Evolutionary conservation across 2,888 invertebrate genomes (phyloP), one percentile per base, ranked within the genome.

Genomic region (Argynnis bischoffii): DNA sequence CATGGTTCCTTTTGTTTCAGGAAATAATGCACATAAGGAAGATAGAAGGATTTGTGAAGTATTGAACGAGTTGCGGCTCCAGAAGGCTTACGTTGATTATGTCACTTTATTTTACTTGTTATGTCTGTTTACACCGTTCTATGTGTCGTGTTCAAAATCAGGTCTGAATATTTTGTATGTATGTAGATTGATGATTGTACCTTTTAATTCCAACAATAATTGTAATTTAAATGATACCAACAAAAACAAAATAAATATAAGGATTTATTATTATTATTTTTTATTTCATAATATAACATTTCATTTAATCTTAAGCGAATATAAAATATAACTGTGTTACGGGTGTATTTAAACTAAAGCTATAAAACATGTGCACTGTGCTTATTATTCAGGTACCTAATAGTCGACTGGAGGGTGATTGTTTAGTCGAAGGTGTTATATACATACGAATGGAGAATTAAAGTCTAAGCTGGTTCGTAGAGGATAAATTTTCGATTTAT

Each of bases 231-330:
- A 82, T 84, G 80, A 81, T 81, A 86, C 80, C 77, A 83, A 77
- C 70, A 18, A 76, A 76, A 86, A 76, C 76, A 75, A 86, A 89
- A 86, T 89, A 89, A 90, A 89, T 82, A 72, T 89, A 90, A 90
- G 88, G 75, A 79, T 88, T 90, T 89, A 82, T 82, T 82, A 83
- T 82, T 81, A 75, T 78, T 76, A 77, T 79, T 82, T 89, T 89
- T 90, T 78, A 85, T 89, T 89, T 73, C 35, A 11, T 11, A 41
- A 41, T 41, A 8, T 35, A 35, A 35, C 8, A 41, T 8, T 41
- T 11, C 35, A 11, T 41, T 41, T 41, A 41, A 41, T 8, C 35
- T 41, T 41, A 41, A 41, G 11, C 35, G 35, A 41, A 8, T 41
- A 41, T 41, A 41, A 41, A 41, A 41, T 26, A 26, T 26, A 41